Evolutionary conservation across 2,888 invertebrate species (phyloP), one percentile per base, ranked within the genome.

Genomic region (Seira musarum): DNA sequence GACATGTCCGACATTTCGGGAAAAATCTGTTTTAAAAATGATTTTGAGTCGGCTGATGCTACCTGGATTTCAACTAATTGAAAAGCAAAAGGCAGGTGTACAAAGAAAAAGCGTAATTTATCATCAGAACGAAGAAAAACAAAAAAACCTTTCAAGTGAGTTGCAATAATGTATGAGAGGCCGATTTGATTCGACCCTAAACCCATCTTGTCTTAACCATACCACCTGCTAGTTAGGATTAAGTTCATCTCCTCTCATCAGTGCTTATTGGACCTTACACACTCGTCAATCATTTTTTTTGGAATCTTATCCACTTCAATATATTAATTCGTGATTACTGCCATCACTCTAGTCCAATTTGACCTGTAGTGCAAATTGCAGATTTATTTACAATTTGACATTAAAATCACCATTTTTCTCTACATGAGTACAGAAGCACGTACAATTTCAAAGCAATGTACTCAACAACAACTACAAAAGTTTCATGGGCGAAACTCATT

Each of bases 241-340:
- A 30, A 30, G 30, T 30, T 30, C 30, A 30, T 30, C 30, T 30
- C 30, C 2, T 30, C 30, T 30, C 30, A 30, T 30, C 30, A 30
- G 30, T 30, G 8, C 8, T 30, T 30, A 8, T 30, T 30, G 30
- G 30, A 30, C 30, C 30, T 15, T 3, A 13, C 53, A 15, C 53
- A 17, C 53, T 53, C 53, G 53, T 53, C 53, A 53, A 53, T 53
- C 53, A 53, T 53, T 53, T 53, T 53, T 53, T 53, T 30, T 8
- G 8, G 30, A 30, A 5, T 30, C 30, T 30, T 30, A 30, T 30
- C 8, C 30, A 8, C 53, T 53, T 17, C 17, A 53, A 53, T 2
- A 40, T 40, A 40, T 30, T 30, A 30, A 8, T 53, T 8, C 53
- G 53, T 53, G 53, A 53, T 53, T 53, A 53, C 13, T 53, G 17